These are phyloP conservation scores for Tricholauxania praeusta DNA, from an alignment of 2,888 invertebrate species.

Conservation along the genomic window DNA sequence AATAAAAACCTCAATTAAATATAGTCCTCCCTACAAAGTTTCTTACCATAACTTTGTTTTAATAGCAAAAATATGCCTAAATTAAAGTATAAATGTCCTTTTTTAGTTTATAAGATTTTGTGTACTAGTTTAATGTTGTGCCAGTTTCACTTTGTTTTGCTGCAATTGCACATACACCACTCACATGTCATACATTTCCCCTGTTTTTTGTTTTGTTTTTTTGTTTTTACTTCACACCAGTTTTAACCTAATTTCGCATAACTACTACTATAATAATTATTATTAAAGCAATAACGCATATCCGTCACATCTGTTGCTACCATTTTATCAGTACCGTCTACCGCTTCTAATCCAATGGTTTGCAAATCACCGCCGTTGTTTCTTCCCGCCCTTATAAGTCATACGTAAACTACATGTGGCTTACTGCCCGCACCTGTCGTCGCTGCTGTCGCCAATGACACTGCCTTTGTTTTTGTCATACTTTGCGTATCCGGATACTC, in stretches of 20 bases:
- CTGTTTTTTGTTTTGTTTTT: slow-evolving; percentile 3
- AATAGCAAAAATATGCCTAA: too few species aligned
- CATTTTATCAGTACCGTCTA: slow-evolving; percentile 48
- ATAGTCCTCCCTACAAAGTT: too few species aligned
- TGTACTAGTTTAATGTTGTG: not conserved
- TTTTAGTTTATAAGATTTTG: not conserved
- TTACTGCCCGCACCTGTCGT: slow-evolving; percentile 46
- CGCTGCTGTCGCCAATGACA: slow-evolving; percentile 26
- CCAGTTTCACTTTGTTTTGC: not conserved
- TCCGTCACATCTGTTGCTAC: slow-evolving; percentile 52
- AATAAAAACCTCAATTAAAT: too few species aligned
- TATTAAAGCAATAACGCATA: slow-evolving; percentile 52
- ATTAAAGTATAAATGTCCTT: too few species aligned
- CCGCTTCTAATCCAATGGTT: slow-evolving; percentile 54
- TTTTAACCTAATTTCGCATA: slow-evolving; percentile 52
- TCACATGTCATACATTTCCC: slow-evolving; percentile 7
- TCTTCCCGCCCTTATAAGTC: slow-evolving; percentile 64
- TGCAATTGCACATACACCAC: not conserved
- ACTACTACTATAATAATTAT: slow-evolving; percentile 53
- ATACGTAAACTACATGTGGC: slow-evolving; percentile 68
- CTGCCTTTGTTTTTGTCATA: slow-evolving; percentile 58
- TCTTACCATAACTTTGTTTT: too few species aligned
- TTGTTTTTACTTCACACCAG: slow-evolving; percentile 6
- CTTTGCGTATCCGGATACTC: slow-evolving; percentile 68
- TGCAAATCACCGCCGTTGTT: slow-evolving; percentile 14